A percentile compares a stretch with the other conserved stretches of the same genome.
Conservation (phyloP, 2,113 vertebrate species). For the Gasterosteus aculeatus region DNA sequence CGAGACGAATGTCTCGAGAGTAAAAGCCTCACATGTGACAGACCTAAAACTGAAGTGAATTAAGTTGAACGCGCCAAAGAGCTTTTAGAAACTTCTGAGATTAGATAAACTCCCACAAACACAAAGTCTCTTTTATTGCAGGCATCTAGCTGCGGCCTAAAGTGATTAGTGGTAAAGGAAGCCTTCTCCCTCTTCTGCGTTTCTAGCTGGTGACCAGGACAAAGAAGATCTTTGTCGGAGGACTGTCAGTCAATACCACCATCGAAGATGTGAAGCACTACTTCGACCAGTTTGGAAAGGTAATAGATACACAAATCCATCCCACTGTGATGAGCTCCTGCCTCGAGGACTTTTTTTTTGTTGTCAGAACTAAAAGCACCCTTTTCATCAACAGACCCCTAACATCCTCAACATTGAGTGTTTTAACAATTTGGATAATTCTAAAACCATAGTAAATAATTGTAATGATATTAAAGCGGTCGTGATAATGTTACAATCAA, state of each 20-base stretch:
- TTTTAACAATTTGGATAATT: not conserved
- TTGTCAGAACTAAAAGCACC: not conserved
- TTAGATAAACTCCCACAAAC: conserved; percentile 47
- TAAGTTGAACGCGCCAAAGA: conserved; percentile 24
- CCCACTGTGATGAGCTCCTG: not conserved
- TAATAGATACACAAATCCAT: conserved; percentile 68
- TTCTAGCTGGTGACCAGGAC: conserved; percentile 95
- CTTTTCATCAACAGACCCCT: not conserved
- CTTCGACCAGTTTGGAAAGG: conserved; percentile 98
- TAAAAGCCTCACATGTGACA: not conserved
- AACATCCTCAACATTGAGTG: not conserved
- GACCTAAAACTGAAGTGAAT: conserved; percentile 8
- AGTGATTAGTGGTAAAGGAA: conserved; percentile 53
- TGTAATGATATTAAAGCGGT: not conserved
- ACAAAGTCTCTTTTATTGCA: conserved; percentile 44
- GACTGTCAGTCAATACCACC: conserved; percentile 94
- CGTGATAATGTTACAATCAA: not conserved
- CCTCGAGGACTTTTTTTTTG: not conserved
- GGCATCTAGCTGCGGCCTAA: conserved; percentile 39
- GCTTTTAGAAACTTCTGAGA: conserved; percentile 42
- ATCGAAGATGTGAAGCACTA: conserved; percentile 97
- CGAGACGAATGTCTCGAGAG: not conserved
- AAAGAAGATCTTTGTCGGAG: conserved; percentile 99
- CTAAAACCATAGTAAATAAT: not conserved
- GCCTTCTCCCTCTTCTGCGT: conserved; percentile 49